Base-by-base conservation (phyloP, 2,888 invertebrate species). In the Dione juno region DNA sequence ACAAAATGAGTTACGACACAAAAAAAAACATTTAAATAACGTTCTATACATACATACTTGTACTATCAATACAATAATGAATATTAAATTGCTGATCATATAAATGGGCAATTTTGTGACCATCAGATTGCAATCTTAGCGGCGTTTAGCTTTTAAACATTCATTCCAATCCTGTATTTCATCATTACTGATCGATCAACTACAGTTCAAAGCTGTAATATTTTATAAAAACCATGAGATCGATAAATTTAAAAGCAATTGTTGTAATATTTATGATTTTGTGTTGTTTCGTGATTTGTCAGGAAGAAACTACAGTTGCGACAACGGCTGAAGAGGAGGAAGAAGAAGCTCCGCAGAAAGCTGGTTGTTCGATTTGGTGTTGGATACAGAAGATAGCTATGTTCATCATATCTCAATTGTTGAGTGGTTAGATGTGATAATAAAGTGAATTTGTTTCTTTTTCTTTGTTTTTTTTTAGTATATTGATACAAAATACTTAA, bases 361-460 rank as follows among this genome's bases (percentile, higher is more conserved):
- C 84, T 52, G 78, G 88, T 35, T 93, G 93, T 71, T 92, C 92
- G 13, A 93, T 93, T 50, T 93, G 93, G 93, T 93, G 93, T 75
- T 93, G 93, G 93, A 91, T 93, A 58, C 93, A 93, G 82, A 93
- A 93, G 81, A 92, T 91, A 13, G 90, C 88, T 0, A 90, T 93
- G 88, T 93, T 93, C 75, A 84, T 93, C 37, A 88, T 93, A 73
- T 92, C 93, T 1, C 93, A 93, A 75, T 79, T 93, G 65, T 75
- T 93, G 67, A 92, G 92, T 72, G 88, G 91, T 41, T 75, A 76
- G 50, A 70, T 63, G 16, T 35, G 50, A 16, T 67, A 66, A 69
- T 63, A 57, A 70, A 71, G 21, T 61, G 11, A 41, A 69, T 52
- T 66, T 0, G 16, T 41, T 11, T 14, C 6, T 28, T 43, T 28